Evolutionary conservation across 2,113 vertebrate genomes (phyloP), one percentile per base, ranked within the genome.

Genomic region (Myodes glareolus): DNA sequence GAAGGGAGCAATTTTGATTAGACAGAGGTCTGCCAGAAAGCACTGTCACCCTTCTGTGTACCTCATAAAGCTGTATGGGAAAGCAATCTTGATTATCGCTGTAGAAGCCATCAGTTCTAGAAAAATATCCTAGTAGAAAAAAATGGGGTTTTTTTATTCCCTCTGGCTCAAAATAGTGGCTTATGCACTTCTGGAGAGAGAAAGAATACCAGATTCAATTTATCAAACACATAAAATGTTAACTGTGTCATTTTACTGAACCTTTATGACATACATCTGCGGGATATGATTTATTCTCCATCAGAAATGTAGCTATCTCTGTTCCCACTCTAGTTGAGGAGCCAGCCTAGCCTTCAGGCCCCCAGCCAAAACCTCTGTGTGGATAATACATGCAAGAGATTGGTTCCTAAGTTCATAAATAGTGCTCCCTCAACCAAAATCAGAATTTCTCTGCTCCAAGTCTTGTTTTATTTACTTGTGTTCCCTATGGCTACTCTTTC

Each of bases 151-250:
- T 90, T 96, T 97, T 96, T 96, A 96, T 97, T 94, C 84, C 91
- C 96, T 94, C 91, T 95, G 97, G 85, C 94, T 97, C 90, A 97
- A 89, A 97, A 97, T 94, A 97, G 92, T 97, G 96, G 81, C 94
- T 96, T 95, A 98, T 92, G 97, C 58, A 86, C 94, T 97, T 98
- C 96, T 97, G 55, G 95, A 97, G 96, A 97, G 45, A 63, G 92
- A 93, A 97, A 50, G 88, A 97, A 97, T 96, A 95, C 96, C 89
- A 94, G 81, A 68, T 95, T 97, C 97, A 97, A 96, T 97, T 98
- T 98, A 95, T 97, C 97, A 97, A 97, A 92, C 76, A 96, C 97
- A 97, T 98, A 98, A 98, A 98, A 97, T 96, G 97, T 96, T 97
- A 98, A 97, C 94, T 96, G 95, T 94, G 92, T 92, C 96, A 96